Conservation (phyloP, 2,113 vertebrate species). For the Dipodomys merriami region DNA sequence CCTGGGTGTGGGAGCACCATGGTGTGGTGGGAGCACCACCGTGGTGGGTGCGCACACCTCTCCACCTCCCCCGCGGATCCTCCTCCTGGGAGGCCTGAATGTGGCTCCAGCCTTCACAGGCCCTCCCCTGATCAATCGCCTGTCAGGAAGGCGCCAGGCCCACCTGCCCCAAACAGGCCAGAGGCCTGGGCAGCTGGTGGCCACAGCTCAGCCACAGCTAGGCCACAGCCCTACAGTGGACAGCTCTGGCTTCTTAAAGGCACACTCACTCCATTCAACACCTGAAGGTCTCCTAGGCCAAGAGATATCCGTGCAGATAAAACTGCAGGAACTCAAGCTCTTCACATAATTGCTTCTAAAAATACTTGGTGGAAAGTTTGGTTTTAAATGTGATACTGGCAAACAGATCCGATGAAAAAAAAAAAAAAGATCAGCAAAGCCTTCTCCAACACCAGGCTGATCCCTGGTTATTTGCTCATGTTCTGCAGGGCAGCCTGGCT, state of each 20-base stretch:
- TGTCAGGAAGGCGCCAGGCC: too few relatives aligned
- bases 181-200: too few relatives aligned
- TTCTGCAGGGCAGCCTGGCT: background rate
- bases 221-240: background rate
- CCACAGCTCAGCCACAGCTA: too few relatives aligned
- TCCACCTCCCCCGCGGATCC: too few relatives aligned
- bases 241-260: background rate
- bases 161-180: too few relatives aligned
- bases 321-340: slow-evolving; percentile 53
- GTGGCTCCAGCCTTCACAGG: too few relatives aligned
- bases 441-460: background rate
- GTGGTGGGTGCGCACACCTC: too few relatives aligned
- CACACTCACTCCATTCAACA: slow-evolving; percentile 57
- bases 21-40: too few relatives aligned
- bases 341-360: slow-evolving; percentile 78
- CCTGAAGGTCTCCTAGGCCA: slow-evolving; percentile 39
- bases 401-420: background rate
- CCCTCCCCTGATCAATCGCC: too few relatives aligned
- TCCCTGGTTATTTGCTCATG: background rate
- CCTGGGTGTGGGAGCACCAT: too few relatives aligned
- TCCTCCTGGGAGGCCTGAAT: too few relatives aligned
- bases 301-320: slow-evolving; percentile 68
- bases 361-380: slow-evolving; percentile 60
- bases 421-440: background rate
- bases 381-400: slow-evolving; percentile 48